These are phyloP conservation scores for Bothrops alternatus DNA, from an alignment of 2,797 vertebrate species.

Conservation along the genomic window DNA sequence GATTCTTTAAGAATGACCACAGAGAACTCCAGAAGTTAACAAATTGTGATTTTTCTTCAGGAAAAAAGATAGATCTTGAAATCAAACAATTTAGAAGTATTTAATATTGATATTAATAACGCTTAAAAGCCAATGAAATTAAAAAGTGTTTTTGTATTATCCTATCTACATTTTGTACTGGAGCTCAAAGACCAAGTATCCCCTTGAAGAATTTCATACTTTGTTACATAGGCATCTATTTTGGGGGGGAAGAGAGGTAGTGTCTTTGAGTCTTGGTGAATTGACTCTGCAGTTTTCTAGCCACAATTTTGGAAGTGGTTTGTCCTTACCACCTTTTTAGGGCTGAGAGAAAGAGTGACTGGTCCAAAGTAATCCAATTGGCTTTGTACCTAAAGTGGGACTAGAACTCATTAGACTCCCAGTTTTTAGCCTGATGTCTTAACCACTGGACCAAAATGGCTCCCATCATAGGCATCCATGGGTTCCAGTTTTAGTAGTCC, in stretches of 20 bases:
- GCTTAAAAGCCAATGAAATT: background rate
- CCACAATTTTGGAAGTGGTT: background rate
- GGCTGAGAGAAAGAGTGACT: background rate
- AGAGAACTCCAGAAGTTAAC: background rate
- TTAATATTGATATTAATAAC: background rate
- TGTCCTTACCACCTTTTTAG: background rate
- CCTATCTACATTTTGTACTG: background rate
- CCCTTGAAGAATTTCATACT: background rate
- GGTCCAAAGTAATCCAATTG: background rate
- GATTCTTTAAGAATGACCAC: background rate
- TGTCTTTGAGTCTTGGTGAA: background rate
- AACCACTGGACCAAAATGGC: background rate
- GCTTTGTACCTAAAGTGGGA: background rate
- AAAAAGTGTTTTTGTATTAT: background rate
- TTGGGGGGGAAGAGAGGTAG: background rate
- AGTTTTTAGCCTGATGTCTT: background rate
- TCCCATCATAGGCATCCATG: background rate
- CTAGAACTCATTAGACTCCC: background rate
- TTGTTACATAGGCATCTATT: background rate
- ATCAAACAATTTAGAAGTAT: background rate
- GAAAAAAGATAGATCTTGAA: background rate
- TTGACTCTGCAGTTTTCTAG: background rate
- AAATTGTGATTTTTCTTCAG: background rate
- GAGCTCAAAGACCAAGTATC: background rate
- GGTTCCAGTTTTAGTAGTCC: background rate